Conservation (phyloP, 1,140 invertebrate species). For the Pomacea maculata region DNA sequence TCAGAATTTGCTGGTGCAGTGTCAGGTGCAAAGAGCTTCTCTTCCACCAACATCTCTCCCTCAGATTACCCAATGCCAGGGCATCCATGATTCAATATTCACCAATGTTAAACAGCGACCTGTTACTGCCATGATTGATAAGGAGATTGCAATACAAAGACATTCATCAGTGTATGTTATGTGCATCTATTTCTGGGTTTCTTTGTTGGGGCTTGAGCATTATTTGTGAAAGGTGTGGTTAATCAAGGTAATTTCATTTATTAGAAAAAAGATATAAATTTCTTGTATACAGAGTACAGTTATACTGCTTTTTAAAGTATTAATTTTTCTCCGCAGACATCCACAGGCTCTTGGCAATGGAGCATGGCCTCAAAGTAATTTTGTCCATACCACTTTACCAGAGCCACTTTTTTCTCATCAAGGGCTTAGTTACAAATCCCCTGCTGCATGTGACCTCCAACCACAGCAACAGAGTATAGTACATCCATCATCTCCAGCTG, state of each 20-base stretch:
- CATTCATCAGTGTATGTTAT: background rate
- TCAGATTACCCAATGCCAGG: background rate
- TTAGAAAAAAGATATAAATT: too few relatives aligned
- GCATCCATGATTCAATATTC: background rate
- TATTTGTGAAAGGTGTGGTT: too few relatives aligned
- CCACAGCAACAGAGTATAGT: background rate
- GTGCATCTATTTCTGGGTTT: background rate
- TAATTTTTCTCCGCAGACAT: background rate
- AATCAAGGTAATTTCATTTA: too few relatives aligned
- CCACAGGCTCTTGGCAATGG: background rate
- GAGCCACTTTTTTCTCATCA: background rate
- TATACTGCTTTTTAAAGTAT: too few relatives aligned
- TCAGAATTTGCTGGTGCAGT: conserved; percentile 24
- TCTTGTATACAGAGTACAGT: too few relatives aligned
- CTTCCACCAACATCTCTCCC: background rate
- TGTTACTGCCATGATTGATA: background rate
- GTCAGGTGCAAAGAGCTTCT: background rate
- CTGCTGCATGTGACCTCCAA: background rate
- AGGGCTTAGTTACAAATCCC: background rate
- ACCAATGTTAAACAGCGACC: background rate
- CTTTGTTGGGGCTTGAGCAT: background rate
- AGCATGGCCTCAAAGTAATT: background rate
- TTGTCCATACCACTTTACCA: background rate
- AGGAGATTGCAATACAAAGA: conserved; percentile 3
- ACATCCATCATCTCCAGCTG: too few relatives aligned